A percentile compares a stretch with the other conserved stretches of the same genome.
Evolutionary conservation across 1,140 invertebrate genomes (phyloP).

Genomic region (Sycophaga agraensis): DNA sequence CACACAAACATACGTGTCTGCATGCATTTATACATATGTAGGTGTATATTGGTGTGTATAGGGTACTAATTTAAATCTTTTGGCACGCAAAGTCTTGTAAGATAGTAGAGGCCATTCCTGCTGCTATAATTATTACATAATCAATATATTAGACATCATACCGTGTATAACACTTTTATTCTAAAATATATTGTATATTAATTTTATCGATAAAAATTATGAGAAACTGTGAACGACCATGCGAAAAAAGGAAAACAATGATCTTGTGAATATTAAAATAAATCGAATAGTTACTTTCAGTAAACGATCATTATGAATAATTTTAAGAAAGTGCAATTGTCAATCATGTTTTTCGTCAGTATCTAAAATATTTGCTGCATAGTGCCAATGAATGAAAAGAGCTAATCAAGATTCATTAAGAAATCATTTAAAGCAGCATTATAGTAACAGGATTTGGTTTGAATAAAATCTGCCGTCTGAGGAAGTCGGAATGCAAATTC

Average conservation of each 20-base stretch:
- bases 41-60: neutral
- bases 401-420: slow-evolving; percentile 16
- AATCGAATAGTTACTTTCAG: neutral
- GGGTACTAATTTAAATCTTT: too few species aligned
- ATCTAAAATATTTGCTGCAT: slow-evolving; percentile 5
- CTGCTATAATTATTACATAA: slow-evolving; percentile 47
- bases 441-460: slow-evolving; percentile 26
- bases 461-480: neutral
- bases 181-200: slow-evolving; percentile 54
- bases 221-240: slow-evolving; percentile 52
- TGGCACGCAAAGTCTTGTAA: slow-evolving; percentile 57
- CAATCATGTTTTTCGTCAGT: slow-evolving; percentile 18
- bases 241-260: slow-evolving; percentile 28
- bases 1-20: slow-evolving; percentile 15
- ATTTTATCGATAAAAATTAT: slow-evolving; percentile 50
- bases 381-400: slow-evolving; percentile 25
- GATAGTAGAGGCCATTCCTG: slow-evolving; percentile 55
- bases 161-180: slow-evolving; percentile 51
- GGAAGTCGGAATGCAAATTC: slow-evolving; percentile 30
- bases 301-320: slow-evolving; percentile 12
- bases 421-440: neutral
- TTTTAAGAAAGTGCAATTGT: slow-evolving; percentile 28
- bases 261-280: slow-evolving; percentile 50
- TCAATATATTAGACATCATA: slow-evolving; percentile 45
- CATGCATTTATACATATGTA: slow-evolving; percentile 33